Base-by-base conservation (phyloP, 1,140 invertebrate species). In the Calycopis cecrops region DNA sequence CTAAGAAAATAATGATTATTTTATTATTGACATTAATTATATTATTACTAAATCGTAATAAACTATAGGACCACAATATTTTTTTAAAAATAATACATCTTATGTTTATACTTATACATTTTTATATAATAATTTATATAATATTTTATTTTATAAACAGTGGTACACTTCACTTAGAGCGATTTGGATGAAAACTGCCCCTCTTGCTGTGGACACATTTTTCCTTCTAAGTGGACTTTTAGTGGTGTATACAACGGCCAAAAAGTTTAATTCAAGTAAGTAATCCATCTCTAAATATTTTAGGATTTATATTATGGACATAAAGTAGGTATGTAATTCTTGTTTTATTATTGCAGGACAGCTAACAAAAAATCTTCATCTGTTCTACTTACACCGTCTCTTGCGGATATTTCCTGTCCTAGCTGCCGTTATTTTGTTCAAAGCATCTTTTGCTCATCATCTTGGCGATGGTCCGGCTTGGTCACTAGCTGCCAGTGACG, bases 391-490 rank as follows among this genome's bases (percentile, higher is more conserved):
- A 35, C 89, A 90, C 68, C 80, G 90, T 18, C 85, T 90, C 8
- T 73, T 90, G n/a, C 88, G 91, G 12, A 78, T 93, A 62, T 91
- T 92, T 0, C 91, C 92, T 0, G 73, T 91, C 3, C 83, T 92
- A 35, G 90, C 89, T 17, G 79, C 90, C 0, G 76, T 89, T 0
- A 67, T 91, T 3, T 76, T 91, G 11, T 78, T 92, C 3, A 88
- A 90, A 57, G 85, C 89, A 11, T 88, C 90, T 2, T 62, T 90
- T 2, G 80, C 89, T n/a, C 83, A 87, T 49, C 90, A 90, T 56
- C 62, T 92, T 4, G 87, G 89, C 1, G 85, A 88, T 35, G 92
- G 92, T 3, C 92, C 92, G 6, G 74, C 86, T 49, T 92, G 91
- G 91, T 14, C 38, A 4, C 69, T 65, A 11, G 65, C 87, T 17